These are phyloP conservation scores for Heloderma charlesbogerti DNA, from an alignment of 2,113 vertebrate species.

Conservation along the genomic window DNA sequence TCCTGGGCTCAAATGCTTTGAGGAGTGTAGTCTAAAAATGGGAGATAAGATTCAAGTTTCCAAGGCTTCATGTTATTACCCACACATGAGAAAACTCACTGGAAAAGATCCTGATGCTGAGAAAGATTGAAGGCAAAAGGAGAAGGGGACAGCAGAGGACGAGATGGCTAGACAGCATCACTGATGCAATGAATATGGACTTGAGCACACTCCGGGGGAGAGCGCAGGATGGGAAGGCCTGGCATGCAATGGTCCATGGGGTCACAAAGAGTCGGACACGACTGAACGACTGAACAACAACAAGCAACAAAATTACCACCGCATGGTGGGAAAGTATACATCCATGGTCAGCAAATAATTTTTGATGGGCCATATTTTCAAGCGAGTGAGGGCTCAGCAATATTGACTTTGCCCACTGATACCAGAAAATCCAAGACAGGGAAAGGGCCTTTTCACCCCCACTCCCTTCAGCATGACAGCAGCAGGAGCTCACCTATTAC, in stretches of 20 bases:
- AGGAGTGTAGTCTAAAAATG: not conserved
- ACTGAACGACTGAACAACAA: not conserved
- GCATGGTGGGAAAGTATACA: not conserved
- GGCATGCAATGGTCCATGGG: no score
- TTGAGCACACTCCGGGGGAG: no score
- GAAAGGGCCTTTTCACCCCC: no score
- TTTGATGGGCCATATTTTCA: not conserved
- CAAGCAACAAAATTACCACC: not conserved
- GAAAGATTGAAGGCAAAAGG: no score
- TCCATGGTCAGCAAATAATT: not conserved
- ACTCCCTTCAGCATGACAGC: not conserved
- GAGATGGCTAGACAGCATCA: no score
- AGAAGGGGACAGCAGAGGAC: no score
- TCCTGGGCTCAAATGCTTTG: not conserved
- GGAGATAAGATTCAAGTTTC: not conserved
- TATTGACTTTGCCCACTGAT: not conserved
- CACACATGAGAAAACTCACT: no score
- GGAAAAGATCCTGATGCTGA: no score
- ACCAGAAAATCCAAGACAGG: not conserved
- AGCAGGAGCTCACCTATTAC: not conserved
- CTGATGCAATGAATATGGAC: no score
- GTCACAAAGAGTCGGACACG: no score
- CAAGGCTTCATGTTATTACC: not conserved
- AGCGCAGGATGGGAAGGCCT: no score
- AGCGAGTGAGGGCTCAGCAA: not conserved